Conservation (phyloP, 2,113 vertebrate species). For the Dasyurus viverrinus region DNA sequence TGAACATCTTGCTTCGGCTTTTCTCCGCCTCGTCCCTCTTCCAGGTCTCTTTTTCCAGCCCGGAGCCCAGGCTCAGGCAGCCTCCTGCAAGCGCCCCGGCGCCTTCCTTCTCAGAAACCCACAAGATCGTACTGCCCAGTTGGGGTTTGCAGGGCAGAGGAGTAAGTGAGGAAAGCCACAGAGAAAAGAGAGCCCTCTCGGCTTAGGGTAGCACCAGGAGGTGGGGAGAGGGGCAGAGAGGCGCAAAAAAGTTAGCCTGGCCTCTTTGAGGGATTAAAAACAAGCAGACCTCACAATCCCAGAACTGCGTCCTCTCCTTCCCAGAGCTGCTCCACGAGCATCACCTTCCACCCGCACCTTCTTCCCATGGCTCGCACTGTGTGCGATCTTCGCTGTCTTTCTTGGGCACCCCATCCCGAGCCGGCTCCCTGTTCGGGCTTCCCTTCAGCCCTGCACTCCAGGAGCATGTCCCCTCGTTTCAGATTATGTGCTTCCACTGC, state of each 20-base stretch:
- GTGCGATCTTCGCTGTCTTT: not conserved
- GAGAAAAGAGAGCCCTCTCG: not conserved
- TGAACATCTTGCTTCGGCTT: not conserved
- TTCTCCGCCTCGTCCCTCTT: not conserved
- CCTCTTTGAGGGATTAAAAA: not conserved
- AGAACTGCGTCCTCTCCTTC: not conserved
- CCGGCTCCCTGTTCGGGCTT: not conserved
- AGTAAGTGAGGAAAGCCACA: not conserved
- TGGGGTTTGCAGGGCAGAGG: not conserved
- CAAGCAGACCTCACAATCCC: too few relatives aligned
- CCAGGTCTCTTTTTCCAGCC: not conserved
- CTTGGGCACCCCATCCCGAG: not conserved
- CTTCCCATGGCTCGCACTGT: not conserved
- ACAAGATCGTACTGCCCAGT: not conserved
- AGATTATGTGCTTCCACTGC: not conserved
- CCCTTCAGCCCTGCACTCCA: not conserved
- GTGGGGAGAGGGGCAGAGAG: accelerated
- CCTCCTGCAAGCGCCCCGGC: not conserved
- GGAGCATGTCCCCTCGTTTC: not conserved
- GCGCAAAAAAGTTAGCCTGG: not conserved
- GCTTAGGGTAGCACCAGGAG: not conserved
- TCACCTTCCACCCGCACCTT: not conserved
- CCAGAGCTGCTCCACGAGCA: not conserved
- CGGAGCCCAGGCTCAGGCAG: not conserved
- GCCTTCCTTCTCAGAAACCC: not conserved